These are phyloP conservation scores for Galerucella calmariensis DNA, from an alignment of 2,888 invertebrate species.

Conservation along the genomic window DNA sequence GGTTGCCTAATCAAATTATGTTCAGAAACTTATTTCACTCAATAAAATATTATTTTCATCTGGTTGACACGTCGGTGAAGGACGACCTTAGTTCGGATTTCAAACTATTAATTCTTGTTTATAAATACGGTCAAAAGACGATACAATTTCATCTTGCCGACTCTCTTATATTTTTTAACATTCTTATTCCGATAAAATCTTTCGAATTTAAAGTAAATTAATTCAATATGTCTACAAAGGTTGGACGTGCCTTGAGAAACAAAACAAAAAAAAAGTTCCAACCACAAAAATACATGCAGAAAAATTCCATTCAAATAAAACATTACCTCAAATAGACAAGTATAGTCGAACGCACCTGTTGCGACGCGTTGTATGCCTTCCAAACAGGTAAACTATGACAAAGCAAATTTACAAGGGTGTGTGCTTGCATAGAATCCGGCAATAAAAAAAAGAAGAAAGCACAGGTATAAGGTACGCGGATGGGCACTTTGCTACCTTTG, in stretches of 20 bases:
- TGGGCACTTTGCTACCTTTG: constrained; percentile 34
- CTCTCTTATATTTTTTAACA: no score
- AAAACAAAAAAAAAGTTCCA: neutral
- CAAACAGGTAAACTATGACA: constrained; percentile 42
- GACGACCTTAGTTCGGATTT: no score
- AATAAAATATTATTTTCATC: no score
- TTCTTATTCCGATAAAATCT: no score
- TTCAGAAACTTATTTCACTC: no score
- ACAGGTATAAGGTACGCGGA: constrained; percentile 24
- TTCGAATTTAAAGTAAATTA: neutral
- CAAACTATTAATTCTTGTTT: no score
- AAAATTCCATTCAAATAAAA: constrained; percentile 11
- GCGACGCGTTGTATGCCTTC: constrained; percentile 1
- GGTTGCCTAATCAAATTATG: no score
- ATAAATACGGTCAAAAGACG: no score
- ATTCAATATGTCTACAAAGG: neutral
- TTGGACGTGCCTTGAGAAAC: neutral
- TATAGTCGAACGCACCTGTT: constrained; percentile 31
- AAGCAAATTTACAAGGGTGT: constrained; percentile 38
- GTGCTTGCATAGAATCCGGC: constrained; percentile 22
- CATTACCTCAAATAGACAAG: constrained; percentile 1
- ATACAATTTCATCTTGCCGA: no score
- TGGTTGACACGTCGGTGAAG: no score
- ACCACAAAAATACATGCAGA: constrained; percentile 9
- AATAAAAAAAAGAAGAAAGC: constrained; percentile 25